Evolutionary conservation across 2,113 vertebrate species (phyloP).

Genomic region (Rhabdomys dilectus): DNA sequence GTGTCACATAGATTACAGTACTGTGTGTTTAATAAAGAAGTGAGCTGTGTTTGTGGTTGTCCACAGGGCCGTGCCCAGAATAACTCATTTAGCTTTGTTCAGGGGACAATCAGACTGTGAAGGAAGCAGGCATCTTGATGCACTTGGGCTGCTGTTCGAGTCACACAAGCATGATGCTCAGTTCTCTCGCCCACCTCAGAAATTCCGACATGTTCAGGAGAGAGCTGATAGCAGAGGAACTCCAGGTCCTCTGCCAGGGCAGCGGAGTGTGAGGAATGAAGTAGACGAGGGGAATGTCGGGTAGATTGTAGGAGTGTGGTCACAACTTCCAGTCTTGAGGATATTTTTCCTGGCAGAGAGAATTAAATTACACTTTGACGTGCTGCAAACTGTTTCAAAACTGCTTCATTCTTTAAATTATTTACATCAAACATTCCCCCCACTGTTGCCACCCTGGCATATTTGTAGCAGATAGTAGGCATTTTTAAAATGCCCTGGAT

Average conservation of each 20-base stretch:
- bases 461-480: too few species aligned
- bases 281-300: background rate
- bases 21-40: background rate
- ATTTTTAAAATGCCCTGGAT: background rate
- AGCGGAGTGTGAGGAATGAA: background rate
- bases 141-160: background rate
- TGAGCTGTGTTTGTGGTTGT: background rate
- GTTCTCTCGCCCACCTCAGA: background rate
- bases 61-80: background rate
- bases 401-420: background rate
- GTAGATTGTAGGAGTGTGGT: accelerated
- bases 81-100: too few species aligned
- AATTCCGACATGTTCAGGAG: background rate
- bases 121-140: background rate
- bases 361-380: background rate
- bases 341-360: background rate
- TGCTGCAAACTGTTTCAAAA: too few species aligned
- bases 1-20: too few species aligned
- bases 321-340: accelerated
- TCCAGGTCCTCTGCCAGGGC: background rate
- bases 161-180: background rate
- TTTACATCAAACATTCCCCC: too few species aligned
- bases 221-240: background rate
- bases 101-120: too few species aligned
- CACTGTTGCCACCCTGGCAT: too few species aligned